Base-by-base conservation (phyloP, 2,888 invertebrate species). In the Rhogogaster chlorosoma region DNA sequence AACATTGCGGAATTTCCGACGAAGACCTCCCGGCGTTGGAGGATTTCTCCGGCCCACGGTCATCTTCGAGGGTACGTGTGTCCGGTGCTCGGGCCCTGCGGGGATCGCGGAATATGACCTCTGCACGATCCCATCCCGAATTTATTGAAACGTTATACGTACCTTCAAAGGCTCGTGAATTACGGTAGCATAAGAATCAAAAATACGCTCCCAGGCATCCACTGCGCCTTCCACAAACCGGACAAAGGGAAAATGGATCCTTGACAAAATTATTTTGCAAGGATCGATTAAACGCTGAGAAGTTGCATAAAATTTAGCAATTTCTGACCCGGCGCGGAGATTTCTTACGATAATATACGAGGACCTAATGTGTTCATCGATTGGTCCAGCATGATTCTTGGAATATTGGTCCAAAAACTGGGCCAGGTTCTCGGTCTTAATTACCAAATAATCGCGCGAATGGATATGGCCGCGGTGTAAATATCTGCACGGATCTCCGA, bases 381-480 rank as follows among this genome's bases (percentile, higher is more conserved):
- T 42, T n/a, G 22, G 45, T 2, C 12, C 26, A 5, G 45, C n/a
- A 29, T 32, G 83, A 70, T 70, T 12, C 42, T 45, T 18, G 32
- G 73, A 26, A 42, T 70, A 70, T 73, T 26, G 26, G 3, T 42
- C 15, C 12, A 9, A 77, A 77, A 77, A 77, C 32, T 26, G 12
- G 61, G 45, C 61, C 85, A 61, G 36, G 83, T 57, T 75, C 53
- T 36, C 75, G 49, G 42, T 26, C 45, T 67, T 86, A 86, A 86
- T 86, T 86, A 86, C 84, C 86, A 83, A 86, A 86, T 86, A 83
- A 86, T 53, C 53, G 83, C 83, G 86, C 84, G 53, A 53, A 83
- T 84, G 84, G 84, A 84, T 36, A 77, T 84, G 22, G n/a, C 9
- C 22, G 70, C 6, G 73, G 15, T 18, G 5, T 6, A 32, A 67